Conservation (phyloP, 1,140 invertebrate species). For the Drosophila paulistorum region DNA sequence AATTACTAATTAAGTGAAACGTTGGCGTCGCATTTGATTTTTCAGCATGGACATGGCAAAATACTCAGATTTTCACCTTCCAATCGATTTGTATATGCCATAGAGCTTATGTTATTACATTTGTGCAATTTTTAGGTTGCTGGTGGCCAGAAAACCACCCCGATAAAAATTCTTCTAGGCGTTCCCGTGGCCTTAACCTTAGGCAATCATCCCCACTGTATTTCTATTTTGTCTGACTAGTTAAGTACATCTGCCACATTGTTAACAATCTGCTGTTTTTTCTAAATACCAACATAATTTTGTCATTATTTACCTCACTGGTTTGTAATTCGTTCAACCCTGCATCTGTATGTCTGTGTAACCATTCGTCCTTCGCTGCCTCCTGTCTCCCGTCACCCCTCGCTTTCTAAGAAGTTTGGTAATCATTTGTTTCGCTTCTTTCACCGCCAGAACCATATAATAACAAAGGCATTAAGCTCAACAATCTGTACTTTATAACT, state of each 20-base stretch:
- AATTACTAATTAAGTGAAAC: constrained; percentile 13
- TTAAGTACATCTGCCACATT: constrained; percentile 75
- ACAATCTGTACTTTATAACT: constrained; percentile 69
- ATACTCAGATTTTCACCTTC: constrained; percentile 2
- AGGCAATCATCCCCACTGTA: constrained; percentile 39
- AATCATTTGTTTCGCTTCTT: constrained; percentile 69
- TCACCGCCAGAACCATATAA: constrained; percentile 35
- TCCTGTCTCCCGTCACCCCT: constrained; percentile 9
- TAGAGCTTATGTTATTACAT: constrained; percentile 1
- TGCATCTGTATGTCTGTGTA: constrained; percentile 26
- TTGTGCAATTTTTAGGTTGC: constrained; percentile 10
- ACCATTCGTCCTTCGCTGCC: not conserved
- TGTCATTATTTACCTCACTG: constrained; percentile 80
- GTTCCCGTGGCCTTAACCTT: constrained; percentile 22
- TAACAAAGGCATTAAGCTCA: constrained; percentile 65
- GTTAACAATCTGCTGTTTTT: constrained; percentile 72
- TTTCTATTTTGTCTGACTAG: constrained; percentile 39
- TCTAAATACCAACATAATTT: constrained; percentile 78
- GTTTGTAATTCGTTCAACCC: constrained; percentile 77
- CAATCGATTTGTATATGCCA: constrained; percentile 2
- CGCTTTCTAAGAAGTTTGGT: constrained; percentile 31
- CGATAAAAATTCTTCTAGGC: constrained; percentile 25
- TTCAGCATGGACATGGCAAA: not conserved
- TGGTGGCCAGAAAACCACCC: constrained; percentile 42
- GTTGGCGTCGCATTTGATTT: not conserved